Evolutionary conservation across 2,888 invertebrate genomes (phyloP).

Genomic region (Aradus depressus): DNA sequence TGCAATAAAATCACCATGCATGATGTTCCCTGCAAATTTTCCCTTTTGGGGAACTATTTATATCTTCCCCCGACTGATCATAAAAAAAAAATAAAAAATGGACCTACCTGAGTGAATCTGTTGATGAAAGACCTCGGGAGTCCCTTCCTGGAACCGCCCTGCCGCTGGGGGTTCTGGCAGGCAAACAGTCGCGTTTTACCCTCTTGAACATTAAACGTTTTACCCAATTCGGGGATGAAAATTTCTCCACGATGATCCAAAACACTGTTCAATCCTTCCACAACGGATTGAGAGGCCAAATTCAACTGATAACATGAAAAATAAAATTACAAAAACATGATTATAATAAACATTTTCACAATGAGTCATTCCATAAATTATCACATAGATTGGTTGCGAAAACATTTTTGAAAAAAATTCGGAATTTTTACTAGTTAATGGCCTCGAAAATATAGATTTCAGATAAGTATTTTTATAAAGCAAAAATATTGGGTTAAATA

Average conservation of each 20-base stretch:
- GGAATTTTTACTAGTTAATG: no score
- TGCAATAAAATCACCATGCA: no score
- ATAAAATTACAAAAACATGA: neutral
- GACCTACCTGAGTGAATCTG: constrained; percentile 77
- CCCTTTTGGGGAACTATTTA: no score
- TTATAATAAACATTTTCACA: neutral
- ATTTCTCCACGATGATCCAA: constrained; percentile 95
- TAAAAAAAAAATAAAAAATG: no score
- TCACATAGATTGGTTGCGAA: neutral
- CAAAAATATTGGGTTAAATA: no score
- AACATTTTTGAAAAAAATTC: no score
- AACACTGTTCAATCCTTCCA: constrained; percentile 97
- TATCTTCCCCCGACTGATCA: no score
- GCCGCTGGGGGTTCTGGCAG: constrained; percentile 91
- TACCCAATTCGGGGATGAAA: constrained; percentile 86
- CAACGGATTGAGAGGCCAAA: constrained; percentile 92
- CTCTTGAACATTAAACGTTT: constrained; percentile 63
- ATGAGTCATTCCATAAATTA: neutral
- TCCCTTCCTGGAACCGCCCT: constrained; percentile 93
- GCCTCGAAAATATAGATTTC: no score
- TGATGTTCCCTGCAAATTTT: no score
- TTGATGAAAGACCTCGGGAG: constrained; percentile 95
- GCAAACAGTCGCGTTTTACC: constrained; percentile 79
- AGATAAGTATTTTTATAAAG: no score
- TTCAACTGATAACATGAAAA: constrained; percentile 50